Conservation (phyloP, 2,888 invertebrate genomes). For the Patella depressa region DNA sequence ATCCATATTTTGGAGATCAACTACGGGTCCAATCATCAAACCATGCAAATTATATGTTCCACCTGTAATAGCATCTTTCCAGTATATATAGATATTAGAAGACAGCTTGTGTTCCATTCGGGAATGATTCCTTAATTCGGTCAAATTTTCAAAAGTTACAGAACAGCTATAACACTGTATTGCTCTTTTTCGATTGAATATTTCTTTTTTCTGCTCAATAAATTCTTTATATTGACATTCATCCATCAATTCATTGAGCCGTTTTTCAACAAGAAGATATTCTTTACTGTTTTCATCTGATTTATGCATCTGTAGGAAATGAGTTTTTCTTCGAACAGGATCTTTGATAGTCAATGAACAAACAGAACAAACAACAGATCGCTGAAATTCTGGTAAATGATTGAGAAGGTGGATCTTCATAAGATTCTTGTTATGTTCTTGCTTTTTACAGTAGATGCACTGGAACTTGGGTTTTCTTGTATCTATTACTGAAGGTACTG, state of each 20-base stretch:
- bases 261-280: neutral
- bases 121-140: neutral
- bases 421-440: neutral
- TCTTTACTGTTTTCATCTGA: neutral
- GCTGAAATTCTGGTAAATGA: neutral
- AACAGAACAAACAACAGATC: neutral
- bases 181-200: neutral
- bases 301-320: neutral
- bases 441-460: neutral
- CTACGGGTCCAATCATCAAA: neutral
- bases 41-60: neutral
- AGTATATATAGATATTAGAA: neutral
- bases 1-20: neutral
- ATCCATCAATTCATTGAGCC: neutral
- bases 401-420: neutral
- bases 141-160: neutral
- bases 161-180: neutral
- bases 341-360: neutral
- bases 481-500: neutral
- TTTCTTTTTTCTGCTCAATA: neutral
- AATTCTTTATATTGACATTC: neutral
- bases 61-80: neutral
- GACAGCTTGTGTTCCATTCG: neutral
- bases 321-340: neutral
- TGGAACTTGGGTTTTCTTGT: neutral